Evolutionary conservation across 2,113 vertebrate species (phyloP).

Genomic region (Lamprologus ornatipinnis): DNA sequence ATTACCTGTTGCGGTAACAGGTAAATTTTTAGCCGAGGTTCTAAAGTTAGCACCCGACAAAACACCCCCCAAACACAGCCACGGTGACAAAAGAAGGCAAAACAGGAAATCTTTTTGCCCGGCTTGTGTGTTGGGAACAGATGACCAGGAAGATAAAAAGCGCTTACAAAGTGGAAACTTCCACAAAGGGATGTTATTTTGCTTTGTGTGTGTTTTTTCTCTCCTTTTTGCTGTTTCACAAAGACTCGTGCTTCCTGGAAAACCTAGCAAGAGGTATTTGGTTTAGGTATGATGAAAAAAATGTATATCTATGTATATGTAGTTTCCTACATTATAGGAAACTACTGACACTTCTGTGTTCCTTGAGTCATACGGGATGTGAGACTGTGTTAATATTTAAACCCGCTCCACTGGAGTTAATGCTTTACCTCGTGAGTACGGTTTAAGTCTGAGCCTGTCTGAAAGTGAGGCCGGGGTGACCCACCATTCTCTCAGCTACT

Average conservation of each 20-base stretch:
- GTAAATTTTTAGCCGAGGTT: slow-evolving; percentile 20
- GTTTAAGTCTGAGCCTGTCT: background rate
- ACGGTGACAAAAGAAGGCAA: slow-evolving; percentile 89
- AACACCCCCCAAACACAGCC: slow-evolving; percentile 67
- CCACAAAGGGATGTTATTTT: slow-evolving; percentile 81
- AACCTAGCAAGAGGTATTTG: slow-evolving; percentile 60
- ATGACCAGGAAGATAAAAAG: slow-evolving; percentile 92
- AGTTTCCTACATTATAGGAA: slow-evolving; percentile 16
- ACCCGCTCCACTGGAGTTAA: slow-evolving; percentile 60
- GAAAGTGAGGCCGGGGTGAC: background rate
- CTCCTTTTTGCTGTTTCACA: slow-evolving; percentile 58
- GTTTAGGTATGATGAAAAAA: slow-evolving; percentile 1
- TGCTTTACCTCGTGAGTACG: slow-evolving; percentile 52
- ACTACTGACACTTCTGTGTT: slow-evolving; percentile 23
- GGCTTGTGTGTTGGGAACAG: slow-evolving; percentile 87
- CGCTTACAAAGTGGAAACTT: slow-evolving; percentile 93
- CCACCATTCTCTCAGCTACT: background rate
- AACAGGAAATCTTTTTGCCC: slow-evolving; percentile 95
- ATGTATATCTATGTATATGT: background rate
- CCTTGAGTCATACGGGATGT: slow-evolving; percentile 43
- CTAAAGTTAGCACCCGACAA: slow-evolving; percentile 84
- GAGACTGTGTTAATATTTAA: slow-evolving; percentile 71
- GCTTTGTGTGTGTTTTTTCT: slow-evolving; percentile 68
- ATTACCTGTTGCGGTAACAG: background rate
- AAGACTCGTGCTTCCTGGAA: slow-evolving; percentile 79